phyloP scores from a whole-genome alignment of 2,888 invertebrate genomes.

The Pseudococcus longispinus region DNA sequence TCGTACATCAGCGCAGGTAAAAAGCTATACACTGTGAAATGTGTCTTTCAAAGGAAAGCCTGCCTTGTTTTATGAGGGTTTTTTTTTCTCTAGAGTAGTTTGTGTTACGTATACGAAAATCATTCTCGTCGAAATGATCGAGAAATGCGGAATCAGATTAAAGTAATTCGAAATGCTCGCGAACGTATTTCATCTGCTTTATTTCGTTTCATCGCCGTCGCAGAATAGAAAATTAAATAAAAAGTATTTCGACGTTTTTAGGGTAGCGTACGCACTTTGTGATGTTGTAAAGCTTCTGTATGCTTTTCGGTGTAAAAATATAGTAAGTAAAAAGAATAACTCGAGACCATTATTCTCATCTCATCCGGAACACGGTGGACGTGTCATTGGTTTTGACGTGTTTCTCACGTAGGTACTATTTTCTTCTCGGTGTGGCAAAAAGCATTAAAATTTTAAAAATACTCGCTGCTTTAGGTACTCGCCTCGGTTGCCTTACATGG shows the following conservation, averaged over 20 bases:
- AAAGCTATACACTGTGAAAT: not conserved
- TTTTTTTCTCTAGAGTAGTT: not conserved
- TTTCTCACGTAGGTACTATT: not conserved
- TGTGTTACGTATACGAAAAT: not conserved
- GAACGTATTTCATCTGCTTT: not conserved
- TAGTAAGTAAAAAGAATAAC: not conserved
- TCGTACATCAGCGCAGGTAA: not conserved
- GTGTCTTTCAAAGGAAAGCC: not conserved
- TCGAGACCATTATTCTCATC: conserved; percentile 17
- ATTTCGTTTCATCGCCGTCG: not conserved
- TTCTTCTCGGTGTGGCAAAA: not conserved
- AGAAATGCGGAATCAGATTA: conserved; percentile 14
- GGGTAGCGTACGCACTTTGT: not conserved
- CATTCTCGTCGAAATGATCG: not conserved
- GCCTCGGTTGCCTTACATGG: not conserved
- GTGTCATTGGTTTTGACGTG: conserved; percentile 42
- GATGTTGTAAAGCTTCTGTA: not conserved
- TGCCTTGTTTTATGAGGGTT: not conserved
- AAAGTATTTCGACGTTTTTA: conserved; percentile 3
- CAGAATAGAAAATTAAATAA: conserved; percentile 13
- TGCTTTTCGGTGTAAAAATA: conserved; percentile 1
- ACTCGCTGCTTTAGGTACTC: not conserved
- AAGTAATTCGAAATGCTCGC: conserved; percentile 3
- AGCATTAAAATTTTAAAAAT: conserved; percentile 32
- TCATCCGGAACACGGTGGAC: conserved; percentile 4